phyloP scores from a whole-genome alignment of 1,140 invertebrate genomes.

The Cherax destructor region DNA sequence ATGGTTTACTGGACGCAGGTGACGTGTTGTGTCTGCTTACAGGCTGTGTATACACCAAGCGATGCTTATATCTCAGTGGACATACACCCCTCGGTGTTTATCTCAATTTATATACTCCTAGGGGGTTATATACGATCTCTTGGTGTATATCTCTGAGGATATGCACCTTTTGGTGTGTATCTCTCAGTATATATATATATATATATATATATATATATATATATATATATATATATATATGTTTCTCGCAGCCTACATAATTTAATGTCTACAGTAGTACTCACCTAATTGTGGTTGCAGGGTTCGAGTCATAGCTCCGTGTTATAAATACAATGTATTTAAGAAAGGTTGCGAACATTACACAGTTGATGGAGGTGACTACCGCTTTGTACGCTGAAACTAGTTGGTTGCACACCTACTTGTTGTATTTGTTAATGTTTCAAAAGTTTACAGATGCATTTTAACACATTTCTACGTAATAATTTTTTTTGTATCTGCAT shows the following conservation, averaged over 20 bases:
- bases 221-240: slow-evolving; percentile 1
- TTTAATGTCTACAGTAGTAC: too few relatives aligned
- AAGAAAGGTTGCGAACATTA: too few relatives aligned
- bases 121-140: neutral
- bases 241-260: too few relatives aligned
- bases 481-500: neutral
- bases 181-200: neutral
- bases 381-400: too few relatives aligned
- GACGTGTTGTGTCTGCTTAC: too few relatives aligned
- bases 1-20: too few relatives aligned
- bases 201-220: slow-evolving; percentile 19
- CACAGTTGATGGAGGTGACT: too few relatives aligned
- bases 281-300: too few relatives aligned
- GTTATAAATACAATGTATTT: too few relatives aligned
- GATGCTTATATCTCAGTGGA: neutral
- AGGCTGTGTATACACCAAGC: too few relatives aligned
- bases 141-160: neutral
- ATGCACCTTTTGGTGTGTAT: neutral
- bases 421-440: neutral
- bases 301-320: too few relatives aligned
- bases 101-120: slow-evolving; percentile 3
- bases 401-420: too few relatives aligned
- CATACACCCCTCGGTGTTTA: neutral
- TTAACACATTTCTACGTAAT: neutral
- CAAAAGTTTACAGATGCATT: neutral